Base-by-base conservation (phyloP, 2,888 invertebrate genomes). In the Zonitis immaculata region DNA sequence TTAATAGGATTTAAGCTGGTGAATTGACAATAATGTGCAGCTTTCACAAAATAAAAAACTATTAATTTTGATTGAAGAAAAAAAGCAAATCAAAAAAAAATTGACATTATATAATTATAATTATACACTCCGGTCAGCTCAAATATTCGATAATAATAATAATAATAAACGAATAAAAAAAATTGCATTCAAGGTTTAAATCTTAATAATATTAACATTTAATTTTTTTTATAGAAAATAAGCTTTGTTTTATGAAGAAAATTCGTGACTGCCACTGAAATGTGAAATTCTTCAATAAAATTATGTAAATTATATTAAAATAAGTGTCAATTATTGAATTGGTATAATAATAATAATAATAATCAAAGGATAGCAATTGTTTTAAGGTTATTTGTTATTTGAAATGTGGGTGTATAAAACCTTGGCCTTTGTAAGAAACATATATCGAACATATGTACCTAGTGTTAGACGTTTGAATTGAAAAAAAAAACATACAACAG, bases 371-470 rank as follows among this genome's bases (percentile, higher is more conserved):
- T 39, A 32, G 14, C 14, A 14, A 32, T 14, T n/a, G n/a, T n/a
- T n/a, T n/a, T n/a, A n/a, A n/a, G n/a, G n/a, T n/a, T n/a, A n/a
- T n/a, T n/a, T n/a, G n/a, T n/a, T n/a, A n/a, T n/a, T n/a, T n/a
- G n/a, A n/a, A 45, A 35, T 14, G 16, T 35, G 18, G 16, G 48
- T 44, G 42, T 63, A 60, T n/a, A n/a, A 60, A 59, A 51, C 63
- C 63, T 65, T 65, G 65, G 65, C 65, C 65, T 65, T 65, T 63
- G 63, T 61, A 57, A n/a, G n/a, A n/a, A n/a, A n/a, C n/a, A n/a
- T n/a, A n/a, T n/a, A n/a, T n/a, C n/a, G n/a, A n/a, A n/a, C 62
- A 51, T 55, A 61, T 61, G 61, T 11, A 32, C 25, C 4, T 8
- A 32, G 14, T 32, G n/a, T n/a, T 14, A 32, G 12, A 27, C 11